Evolutionary conservation across 2,888 invertebrate species (phyloP).

Genomic region (Leucophora obtusa): DNA sequence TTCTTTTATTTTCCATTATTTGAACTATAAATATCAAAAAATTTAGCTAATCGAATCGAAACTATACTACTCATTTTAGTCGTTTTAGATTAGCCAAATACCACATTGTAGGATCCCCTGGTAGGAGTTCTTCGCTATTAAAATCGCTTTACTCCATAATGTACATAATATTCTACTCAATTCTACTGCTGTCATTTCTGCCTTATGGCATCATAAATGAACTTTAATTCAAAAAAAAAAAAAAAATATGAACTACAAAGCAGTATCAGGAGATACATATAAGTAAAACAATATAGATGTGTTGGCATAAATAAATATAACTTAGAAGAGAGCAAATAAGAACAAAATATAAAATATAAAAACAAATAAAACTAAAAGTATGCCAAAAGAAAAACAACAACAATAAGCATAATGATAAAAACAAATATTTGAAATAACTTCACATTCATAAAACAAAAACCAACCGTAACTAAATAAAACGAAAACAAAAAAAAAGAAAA

Average conservation of each 20-base stretch:
- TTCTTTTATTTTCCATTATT: no score
- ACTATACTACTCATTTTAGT: no score
- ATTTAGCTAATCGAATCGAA: no score
- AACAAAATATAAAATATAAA: conserved; percentile 29
- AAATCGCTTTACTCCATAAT: conserved; percentile 25
- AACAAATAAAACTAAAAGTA: conserved; percentile 51
- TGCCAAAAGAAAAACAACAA: conserved; percentile 58
- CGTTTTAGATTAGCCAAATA: no score
- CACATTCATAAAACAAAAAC: neutral
- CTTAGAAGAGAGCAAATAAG: neutral
- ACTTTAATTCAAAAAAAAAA: conserved; percentile 31
- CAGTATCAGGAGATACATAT: neutral
- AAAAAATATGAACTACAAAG: conserved; percentile 25
- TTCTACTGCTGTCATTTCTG: conserved; percentile 7
- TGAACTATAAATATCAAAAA: no score
- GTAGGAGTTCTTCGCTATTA: no score
- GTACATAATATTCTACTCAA: conserved; percentile 19
- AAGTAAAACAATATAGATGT: conserved; percentile 29
- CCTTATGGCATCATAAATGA: conserved; percentile 37
- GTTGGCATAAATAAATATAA: neutral
- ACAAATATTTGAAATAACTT: conserved; percentile 56
- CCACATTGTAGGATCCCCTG: no score
- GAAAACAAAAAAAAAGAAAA: neutral
- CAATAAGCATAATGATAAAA: conserved; percentile 60
- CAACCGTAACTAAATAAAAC: conserved; percentile 11